Percentiles rank a stretch among this genome's conserved stretches.
Evolutionary conservation across 1,140 invertebrate genomes (phyloP).

Genomic region (Meteorus sp.): DNA sequence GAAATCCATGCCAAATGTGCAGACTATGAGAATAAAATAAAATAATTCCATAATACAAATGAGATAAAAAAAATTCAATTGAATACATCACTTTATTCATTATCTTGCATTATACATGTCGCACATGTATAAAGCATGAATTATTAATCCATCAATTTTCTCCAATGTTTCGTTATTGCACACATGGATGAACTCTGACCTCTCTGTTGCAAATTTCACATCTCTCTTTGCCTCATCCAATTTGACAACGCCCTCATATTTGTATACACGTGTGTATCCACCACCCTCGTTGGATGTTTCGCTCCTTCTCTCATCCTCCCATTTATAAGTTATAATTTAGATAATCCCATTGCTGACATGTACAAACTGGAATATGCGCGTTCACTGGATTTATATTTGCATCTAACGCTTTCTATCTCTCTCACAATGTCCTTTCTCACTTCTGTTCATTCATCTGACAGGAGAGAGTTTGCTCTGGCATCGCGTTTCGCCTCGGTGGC

Average conservation of each 20-base stretch:
- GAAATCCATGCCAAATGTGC: no score
- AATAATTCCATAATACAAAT: no score
- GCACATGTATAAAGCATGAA: no score
- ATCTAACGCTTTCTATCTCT: background rate
- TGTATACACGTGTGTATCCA: background rate
- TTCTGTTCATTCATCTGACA: background rate
- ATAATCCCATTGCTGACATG: slow-evolving; percentile 27
- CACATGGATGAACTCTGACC: background rate
- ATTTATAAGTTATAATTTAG: slow-evolving; percentile 28
- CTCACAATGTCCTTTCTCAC: no score
- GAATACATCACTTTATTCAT: no score
- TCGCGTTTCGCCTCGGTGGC: slow-evolving; percentile 17
- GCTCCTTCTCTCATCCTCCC: no score
- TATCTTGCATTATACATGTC: no score
- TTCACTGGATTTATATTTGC: background rate
- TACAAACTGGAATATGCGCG: background rate
- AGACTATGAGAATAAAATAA: no score
- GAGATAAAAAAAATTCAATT: no score
- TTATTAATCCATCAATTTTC: no score
- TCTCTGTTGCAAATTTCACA: no score
- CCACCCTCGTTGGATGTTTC: background rate
- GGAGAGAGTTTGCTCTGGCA: slow-evolving; percentile 7
- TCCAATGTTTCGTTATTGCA: no score
- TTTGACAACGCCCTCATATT: slow-evolving; percentile 3
- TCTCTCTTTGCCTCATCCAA: background rate